Conservation (phyloP, 2,113 vertebrate species). For the Peromyscus californicus region DNA sequence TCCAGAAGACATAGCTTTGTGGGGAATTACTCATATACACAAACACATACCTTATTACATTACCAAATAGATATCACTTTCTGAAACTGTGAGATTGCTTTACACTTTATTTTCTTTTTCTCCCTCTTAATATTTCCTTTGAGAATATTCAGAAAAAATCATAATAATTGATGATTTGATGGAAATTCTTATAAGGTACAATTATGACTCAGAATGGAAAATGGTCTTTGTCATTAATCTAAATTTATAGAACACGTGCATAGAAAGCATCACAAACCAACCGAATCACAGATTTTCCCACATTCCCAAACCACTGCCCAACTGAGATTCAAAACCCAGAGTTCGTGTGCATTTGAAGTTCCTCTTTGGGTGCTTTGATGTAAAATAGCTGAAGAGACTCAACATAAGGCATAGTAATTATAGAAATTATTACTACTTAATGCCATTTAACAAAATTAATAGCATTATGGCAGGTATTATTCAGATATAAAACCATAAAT, state of each 20-base stretch:
- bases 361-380: not conserved
- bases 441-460: constrained; percentile 43
- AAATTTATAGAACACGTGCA: not conserved
- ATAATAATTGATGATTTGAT: not conserved
- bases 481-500: not conserved
- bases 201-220: not conserved
- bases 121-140: not conserved
- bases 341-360: not conserved
- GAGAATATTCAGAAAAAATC: constrained; percentile 27
- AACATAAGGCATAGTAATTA: not conserved
- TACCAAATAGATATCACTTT: not conserved
- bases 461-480: not conserved
- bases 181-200: not conserved
- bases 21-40: not conserved
- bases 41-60: not conserved
- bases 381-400: not conserved
- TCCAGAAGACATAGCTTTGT: constrained; percentile 34
- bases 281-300: not conserved
- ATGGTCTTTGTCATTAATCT: not conserved
- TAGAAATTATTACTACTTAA: not conserved
- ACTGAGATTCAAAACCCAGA: not conserved
- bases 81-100: not conserved
- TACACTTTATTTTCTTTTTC: constrained; percentile 15
- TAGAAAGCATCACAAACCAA: not conserved
- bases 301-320: not conserved